Percentiles rank a stretch among this genome's conserved stretches.
These are phyloP conservation scores for Sturmia bella DNA, from an alignment of 2,888 invertebrate genomes.

Conservation along the genomic window DNA sequence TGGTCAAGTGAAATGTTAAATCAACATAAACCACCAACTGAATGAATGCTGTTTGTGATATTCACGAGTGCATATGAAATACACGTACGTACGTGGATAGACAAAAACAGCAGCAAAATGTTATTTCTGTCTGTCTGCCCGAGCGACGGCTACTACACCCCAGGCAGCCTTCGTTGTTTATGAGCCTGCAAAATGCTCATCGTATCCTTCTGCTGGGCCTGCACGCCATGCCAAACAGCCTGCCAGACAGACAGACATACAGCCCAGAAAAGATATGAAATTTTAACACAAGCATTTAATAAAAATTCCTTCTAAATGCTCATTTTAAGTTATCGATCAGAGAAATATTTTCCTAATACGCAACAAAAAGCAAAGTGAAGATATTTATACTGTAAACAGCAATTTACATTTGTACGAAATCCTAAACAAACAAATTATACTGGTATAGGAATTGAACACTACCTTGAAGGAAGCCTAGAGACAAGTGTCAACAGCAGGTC, in stretches of 20 bases:
- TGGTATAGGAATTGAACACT: slow-evolving; percentile 4
- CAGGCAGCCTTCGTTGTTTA: slow-evolving; percentile 54
- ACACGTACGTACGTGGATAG: slow-evolving; percentile 11
- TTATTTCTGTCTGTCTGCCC: slow-evolving; percentile 46
- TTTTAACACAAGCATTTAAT: slow-evolving; percentile 22
- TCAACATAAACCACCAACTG: slow-evolving; percentile 52
- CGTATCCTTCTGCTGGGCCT: slow-evolving; percentile 4
- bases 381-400: slow-evolving; percentile 37
- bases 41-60: slow-evolving; percentile 40
- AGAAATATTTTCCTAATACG: slow-evolving; percentile 32
- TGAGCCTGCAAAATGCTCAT: slow-evolving; percentile 32
- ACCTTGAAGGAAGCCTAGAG: too few species aligned
- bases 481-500: too few species aligned
- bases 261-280: not conserved
- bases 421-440: slow-evolving; percentile 26
- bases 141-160: slow-evolving; percentile 43
- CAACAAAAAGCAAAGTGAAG: slow-evolving; percentile 3
- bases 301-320: slow-evolving; percentile 38
- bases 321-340: slow-evolving; percentile 46
- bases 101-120: slow-evolving; percentile 48
- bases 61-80: slow-evolving; percentile 23
- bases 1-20: slow-evolving; percentile 64
- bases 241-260: not conserved
- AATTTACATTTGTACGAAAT: slow-evolving; percentile 37
- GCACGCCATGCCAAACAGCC: not conserved